A percentile compares a stretch with the other conserved stretches of the same genome.
Conservation (phyloP, 2,888 invertebrate species). For the Serripes groenlandicus region DNA sequence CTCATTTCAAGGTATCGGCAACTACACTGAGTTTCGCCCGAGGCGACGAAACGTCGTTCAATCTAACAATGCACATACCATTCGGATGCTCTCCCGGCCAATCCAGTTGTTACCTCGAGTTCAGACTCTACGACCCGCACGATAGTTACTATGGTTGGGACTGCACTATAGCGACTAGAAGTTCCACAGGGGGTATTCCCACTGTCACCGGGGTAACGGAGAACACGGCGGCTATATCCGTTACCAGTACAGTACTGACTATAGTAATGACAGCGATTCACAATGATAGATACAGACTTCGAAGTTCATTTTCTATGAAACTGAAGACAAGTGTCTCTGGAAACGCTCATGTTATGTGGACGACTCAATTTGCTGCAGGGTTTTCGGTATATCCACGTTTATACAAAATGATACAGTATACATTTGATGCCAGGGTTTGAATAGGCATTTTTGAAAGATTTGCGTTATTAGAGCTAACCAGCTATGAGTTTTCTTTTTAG, state of each 20-base stretch:
- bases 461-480: no score
- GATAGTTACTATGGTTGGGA: conserved; percentile 31
- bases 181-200: not conserved
- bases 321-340: conserved; percentile 9
- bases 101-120: conserved; percentile 10
- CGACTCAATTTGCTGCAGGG: not conserved
- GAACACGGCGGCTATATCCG: not conserved
- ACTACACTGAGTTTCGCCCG: not conserved
- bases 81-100: conserved; percentile 29
- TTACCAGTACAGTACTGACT: not conserved
- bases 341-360: not conserved
- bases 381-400: not conserved
- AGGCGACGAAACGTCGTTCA: conserved; percentile 11
- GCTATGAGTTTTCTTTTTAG: no score
- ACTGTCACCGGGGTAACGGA: not conserved
- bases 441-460: no score
- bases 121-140: conserved; percentile 24
- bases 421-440: no score
- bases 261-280: conserved; percentile 38
- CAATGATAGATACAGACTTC: conserved; percentile 29
- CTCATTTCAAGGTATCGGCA: not conserved
- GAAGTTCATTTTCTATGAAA: conserved; percentile 5
- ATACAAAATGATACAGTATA: no score
- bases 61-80: conserved; percentile 13
- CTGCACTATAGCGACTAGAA: conserved; percentile 24